Evolutionary conservation across 2,797 vertebrate genomes (phyloP).

Genomic region (Siniperca undulata): DNA sequence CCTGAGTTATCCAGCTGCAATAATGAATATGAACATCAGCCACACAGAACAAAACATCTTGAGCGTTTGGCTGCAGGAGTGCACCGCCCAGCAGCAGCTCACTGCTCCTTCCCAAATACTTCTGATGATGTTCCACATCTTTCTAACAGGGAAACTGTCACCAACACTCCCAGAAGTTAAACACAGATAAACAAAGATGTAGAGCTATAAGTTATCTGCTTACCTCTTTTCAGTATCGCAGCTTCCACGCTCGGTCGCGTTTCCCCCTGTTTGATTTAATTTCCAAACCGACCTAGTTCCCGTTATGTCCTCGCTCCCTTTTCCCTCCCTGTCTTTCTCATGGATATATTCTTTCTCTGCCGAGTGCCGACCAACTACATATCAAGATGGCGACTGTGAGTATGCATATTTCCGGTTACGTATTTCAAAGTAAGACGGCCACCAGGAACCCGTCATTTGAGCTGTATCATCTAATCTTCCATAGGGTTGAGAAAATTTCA

Average conservation of each 20-base stretch:
- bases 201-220: neutral
- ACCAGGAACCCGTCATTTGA: neutral
- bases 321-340: neutral
- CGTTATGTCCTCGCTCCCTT: slow-evolving; percentile 64
- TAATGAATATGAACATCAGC: slow-evolving; percentile 1
- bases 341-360: neutral
- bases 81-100: slow-evolving; percentile 63
- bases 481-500: neutral
- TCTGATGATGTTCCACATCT: slow-evolving; percentile 56
- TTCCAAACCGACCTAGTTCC: slow-evolving; percentile 53
- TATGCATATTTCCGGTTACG: accelerated
- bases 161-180: slow-evolving; percentile 21
- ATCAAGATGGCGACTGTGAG: slow-evolving; percentile 23
- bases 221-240: slow-evolving; percentile 40
- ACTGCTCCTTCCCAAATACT: slow-evolving; percentile 53
- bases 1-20: slow-evolving; percentile 18
- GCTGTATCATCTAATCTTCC: too few species aligned
- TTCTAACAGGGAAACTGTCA: slow-evolving; percentile 30
- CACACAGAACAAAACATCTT: slow-evolving; percentile 43
- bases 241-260: neutral
- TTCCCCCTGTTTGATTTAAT: slow-evolving; percentile 44
- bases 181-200: neutral
- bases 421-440: slow-evolving; percentile 57
- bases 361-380: neutral
- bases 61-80: slow-evolving; percentile 29